phyloP scores from a whole-genome alignment of 1,140 invertebrate genomes.

The Gonatopus flavifemur region DNA sequence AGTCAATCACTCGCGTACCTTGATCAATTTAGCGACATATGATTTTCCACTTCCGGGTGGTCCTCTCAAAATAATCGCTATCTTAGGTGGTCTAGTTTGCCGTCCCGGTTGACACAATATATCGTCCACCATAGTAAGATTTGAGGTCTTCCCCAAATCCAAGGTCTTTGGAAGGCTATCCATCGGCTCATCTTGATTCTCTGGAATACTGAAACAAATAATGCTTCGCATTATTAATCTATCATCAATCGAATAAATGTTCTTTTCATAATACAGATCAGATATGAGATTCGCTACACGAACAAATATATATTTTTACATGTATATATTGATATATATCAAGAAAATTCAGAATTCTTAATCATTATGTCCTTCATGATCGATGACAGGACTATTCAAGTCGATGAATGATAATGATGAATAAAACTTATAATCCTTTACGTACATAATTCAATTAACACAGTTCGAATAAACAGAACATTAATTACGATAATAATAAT shows the following conservation, averaged over 20 bases:
- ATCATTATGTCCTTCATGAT: too few species aligned
- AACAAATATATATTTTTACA: too few species aligned
- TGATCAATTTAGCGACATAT: conserved; percentile 82
- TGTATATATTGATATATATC: too few species aligned
- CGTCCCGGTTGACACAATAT: conserved; percentile 74
- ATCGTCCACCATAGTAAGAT: conserved; percentile 76
- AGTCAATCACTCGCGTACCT: conserved; percentile 64
- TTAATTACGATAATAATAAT: too few species aligned
- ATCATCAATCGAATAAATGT: conserved; percentile 16
- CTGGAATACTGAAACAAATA: conserved; percentile 41
- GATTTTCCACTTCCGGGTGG: conserved; percentile 89
- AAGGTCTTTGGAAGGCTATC: conserved; percentile 35
- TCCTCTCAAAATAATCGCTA: conserved; percentile 88
- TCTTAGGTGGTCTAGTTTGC: conserved; percentile 74
- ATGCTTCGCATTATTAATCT: conserved; percentile 18
- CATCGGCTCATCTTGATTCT: conserved; percentile 37
- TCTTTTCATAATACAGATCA: conserved; percentile 3
- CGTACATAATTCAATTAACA: too few species aligned
- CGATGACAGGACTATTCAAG: too few species aligned
- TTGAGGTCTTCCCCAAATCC: conserved; percentile 50
- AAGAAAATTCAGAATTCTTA: too few species aligned
- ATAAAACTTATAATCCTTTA: too few species aligned
- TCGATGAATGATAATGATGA: too few species aligned
- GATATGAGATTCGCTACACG: too few species aligned
- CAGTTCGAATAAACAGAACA: too few species aligned